phyloP scores from a whole-genome alignment of 2,888 invertebrate species.

The Drosophila helvetica region DNA sequence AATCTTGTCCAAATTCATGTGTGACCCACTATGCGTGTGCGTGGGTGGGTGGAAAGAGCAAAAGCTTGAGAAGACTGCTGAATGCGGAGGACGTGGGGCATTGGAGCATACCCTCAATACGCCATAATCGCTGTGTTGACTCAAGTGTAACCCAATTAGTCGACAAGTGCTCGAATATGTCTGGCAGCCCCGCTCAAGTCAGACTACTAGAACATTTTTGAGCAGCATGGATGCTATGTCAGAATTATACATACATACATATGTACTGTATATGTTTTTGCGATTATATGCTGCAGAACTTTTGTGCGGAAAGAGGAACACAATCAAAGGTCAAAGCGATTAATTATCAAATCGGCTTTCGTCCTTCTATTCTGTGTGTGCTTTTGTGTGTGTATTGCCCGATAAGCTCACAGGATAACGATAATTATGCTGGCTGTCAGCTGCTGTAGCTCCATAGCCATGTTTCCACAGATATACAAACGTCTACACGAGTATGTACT shows the following conservation, averaged over 20 bases:
- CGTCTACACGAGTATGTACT: too few species aligned
- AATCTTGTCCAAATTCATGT: conserved; percentile 45
- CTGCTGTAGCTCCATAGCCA: background rate
- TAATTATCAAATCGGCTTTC: conserved; percentile 64
- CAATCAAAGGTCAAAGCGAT: conserved; percentile 42
- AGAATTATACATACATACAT: too few species aligned
- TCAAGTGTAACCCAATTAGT: conserved; percentile 65
- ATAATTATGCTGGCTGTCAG: conserved; percentile 57
- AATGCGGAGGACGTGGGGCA: too few species aligned
- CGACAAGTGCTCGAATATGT: conserved; percentile 55
- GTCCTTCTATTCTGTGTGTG: conserved; percentile 53
- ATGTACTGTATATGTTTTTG: too few species aligned
- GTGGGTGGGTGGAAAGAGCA: background rate
- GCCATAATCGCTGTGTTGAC: conserved; percentile 53
- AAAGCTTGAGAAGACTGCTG: too few species aligned
- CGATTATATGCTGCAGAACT: background rate
- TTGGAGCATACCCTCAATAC: conserved; percentile 23
- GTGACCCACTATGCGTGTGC: background rate
- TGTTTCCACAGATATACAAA: background rate
- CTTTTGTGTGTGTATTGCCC: conserved; percentile 25
- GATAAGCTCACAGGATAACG: conserved; percentile 44
- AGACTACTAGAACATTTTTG: background rate
- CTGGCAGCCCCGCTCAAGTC: background rate
- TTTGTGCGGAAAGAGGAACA: background rate
- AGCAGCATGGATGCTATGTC: background rate